phyloP scores from a whole-genome alignment of 2,113 vertebrate genomes.

The Stigmatopora nigra region DNA sequence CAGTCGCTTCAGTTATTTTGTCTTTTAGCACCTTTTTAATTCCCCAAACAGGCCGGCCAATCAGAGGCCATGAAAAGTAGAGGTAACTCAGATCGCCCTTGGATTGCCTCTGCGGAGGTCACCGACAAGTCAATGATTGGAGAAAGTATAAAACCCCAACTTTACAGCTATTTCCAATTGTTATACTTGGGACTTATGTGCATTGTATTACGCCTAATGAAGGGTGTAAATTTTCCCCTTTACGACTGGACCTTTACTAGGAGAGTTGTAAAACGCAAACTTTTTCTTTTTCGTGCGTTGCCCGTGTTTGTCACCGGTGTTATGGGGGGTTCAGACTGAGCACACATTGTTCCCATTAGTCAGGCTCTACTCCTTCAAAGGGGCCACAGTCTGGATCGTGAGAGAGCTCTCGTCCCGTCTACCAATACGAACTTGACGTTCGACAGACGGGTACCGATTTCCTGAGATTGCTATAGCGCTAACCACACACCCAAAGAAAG shows the following conservation, averaged over 20 bases:
- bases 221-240: conserved; percentile 74
- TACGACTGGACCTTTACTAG: conserved; percentile 70
- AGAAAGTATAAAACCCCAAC: conserved; percentile 72
- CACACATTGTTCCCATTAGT: conserved; percentile 74
- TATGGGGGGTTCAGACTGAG: conserved; percentile 62
- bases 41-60: conserved; percentile 66
- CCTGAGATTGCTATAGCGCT: conserved; percentile 33
- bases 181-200: conserved; percentile 76
- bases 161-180: conserved; percentile 76
- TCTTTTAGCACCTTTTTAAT: conserved; percentile 75
- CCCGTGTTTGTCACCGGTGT: conserved; percentile 65
- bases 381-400: conserved; percentile 55
- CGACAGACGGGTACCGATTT: conserved; percentile 59
- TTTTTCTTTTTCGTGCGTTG: conserved; percentile 62
- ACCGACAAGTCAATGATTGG: conserved; percentile 72
- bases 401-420: conserved; percentile 48
- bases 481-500: conserved; percentile 16
- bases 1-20: conserved; percentile 69
- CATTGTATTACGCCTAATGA: conserved; percentile 79
- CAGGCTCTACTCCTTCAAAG: conserved; percentile 53
- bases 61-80: conserved; percentile 54
- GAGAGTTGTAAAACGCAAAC: conserved; percentile 73
- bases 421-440: conserved; percentile 59
- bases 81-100: conserved; percentile 69
- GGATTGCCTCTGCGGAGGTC: conserved; percentile 65